A percentile compares a stretch with the other conserved stretches of the same genome.
These are phyloP conservation scores for Agapetus fuscipes DNA, from an alignment of 2,888 invertebrate genomes.

Conservation along the genomic window DNA sequence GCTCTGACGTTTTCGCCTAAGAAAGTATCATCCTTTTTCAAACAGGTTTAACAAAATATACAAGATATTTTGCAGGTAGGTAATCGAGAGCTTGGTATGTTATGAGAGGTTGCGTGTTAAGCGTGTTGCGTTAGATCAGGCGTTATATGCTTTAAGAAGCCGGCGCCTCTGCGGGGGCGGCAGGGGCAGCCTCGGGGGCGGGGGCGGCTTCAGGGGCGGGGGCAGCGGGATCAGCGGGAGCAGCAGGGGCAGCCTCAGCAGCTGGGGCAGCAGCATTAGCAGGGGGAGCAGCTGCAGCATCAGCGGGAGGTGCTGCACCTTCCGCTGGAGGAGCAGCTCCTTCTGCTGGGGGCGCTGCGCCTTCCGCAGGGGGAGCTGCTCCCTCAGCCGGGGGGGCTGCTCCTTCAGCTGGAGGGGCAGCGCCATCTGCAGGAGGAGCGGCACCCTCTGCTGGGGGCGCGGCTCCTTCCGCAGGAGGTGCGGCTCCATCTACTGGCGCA, in stretches of 20 bases:
- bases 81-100: no score
- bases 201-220: conserved; percentile 19
- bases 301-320: conserved; percentile 16
- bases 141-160: conserved; percentile 15
- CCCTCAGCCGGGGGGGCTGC: conserved; percentile 27
- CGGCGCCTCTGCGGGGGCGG: conserved; percentile 20
- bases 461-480: conserved; percentile 28
- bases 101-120: no score
- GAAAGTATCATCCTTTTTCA: no score
- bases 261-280: conserved; percentile 13
- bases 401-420: conserved; percentile 27
- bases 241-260: conserved; percentile 23
- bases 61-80: no score
- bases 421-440: conserved; percentile 21
- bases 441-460: conserved; percentile 26
- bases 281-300: conserved; percentile 22
- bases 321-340: conserved; percentile 23
- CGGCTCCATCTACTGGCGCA: conserved; percentile 27
- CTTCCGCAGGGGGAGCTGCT: conserved; percentile 24
- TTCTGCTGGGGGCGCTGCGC: conserved; percentile 23
- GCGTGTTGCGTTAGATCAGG: no score
- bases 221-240: conserved; percentile 22
- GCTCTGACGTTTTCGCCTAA: no score
- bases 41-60: no score
- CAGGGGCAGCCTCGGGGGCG: conserved; percentile 18